Evolutionary conservation across 2,797 vertebrate genomes (phyloP).

Genomic region (Chloroceryle amazona): DNA sequence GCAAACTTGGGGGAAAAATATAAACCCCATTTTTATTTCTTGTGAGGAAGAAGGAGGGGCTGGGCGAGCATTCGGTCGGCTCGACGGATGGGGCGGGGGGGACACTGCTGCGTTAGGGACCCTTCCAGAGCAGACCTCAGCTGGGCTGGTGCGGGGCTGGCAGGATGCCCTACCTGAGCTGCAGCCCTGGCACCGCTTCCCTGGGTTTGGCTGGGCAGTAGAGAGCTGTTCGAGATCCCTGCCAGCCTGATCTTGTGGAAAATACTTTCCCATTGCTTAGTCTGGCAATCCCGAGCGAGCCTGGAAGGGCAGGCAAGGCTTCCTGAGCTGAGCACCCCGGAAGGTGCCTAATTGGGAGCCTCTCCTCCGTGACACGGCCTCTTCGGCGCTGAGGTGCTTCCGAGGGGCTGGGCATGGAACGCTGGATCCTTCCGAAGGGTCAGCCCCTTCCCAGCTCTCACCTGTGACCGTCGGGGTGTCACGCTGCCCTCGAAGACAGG

Average conservation of each 20-base stretch:
- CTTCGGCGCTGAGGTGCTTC: fast-evolving
- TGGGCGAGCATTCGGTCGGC: background rate
- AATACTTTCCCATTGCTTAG: background rate
- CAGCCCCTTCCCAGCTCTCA: background rate
- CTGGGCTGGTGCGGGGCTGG: constrained; percentile 20
- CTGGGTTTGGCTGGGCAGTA: background rate
- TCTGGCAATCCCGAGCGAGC: background rate
- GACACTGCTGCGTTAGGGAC: background rate
- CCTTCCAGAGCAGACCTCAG: background rate
- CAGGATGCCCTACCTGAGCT: background rate
- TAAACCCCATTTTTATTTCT: too few relatives aligned
- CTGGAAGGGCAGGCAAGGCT: background rate
- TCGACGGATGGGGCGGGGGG: background rate
- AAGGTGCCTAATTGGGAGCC: fast-evolving
- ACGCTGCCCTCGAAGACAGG: fast-evolving
- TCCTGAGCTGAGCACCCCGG: fast-evolving
- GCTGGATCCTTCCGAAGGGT: fast-evolving
- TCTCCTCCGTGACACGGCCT: fast-evolving
- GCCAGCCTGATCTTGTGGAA: background rate
- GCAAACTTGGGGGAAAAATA: background rate
- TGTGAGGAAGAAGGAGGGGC: too few relatives aligned
- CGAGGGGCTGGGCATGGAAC: fast-evolving
- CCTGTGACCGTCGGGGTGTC: fast-evolving
- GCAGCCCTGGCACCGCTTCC: background rate
- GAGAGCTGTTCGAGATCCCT: background rate